Evolutionary conservation across 1,140 invertebrate species (phyloP), one percentile per base, ranked within the genome.

Genomic region (Leguminivora glycinivorella): DNA sequence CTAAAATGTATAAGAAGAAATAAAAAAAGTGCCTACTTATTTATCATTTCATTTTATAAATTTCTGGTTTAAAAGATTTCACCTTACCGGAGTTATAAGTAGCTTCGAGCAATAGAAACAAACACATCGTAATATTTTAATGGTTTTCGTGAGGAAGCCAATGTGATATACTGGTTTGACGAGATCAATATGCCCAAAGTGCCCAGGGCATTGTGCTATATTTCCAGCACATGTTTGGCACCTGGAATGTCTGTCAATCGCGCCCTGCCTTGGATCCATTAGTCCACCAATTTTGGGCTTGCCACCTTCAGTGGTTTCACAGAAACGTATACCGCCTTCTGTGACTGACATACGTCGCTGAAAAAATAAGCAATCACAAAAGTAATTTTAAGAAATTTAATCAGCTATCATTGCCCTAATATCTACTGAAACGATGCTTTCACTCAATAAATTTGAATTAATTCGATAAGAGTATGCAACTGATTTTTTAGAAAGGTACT

Each of bases 121-220:
- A 19, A 99, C 98, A 92, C 98, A 99, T 89, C 98, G 93, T 7
- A 99, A 90, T 69, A 99, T 95, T 93, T 99, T 99, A 52, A 99
- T 97, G 0, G 96, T 98, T 92, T 99, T 99, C 68, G 97, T 98
- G 17, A 99, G 94, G 85, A 99, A 99, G 56, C 98, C 99, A 86
- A 99, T 96, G 88, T 99, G 98, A 92, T 98, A 99, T 1, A 99
- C 99, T 24, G 99, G 99, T 91, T 99, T 99, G 0, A 98, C 96
- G 63, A 99, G 92, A 89, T 99, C 98, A 75, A 99, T 97, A 87
- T 99, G 99, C 14, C 98, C 99, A 93, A 99, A 99, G 91, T 99
- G 99, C 0, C 99, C 99, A 17, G 98, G 98, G 91, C 99, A 99
- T 89, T 99, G 98, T 2, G 96, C 96, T 97, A 99, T 98, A 80